Conservation (phyloP, 2,113 vertebrate genomes). For the Ramphastos sulfuratus region DNA sequence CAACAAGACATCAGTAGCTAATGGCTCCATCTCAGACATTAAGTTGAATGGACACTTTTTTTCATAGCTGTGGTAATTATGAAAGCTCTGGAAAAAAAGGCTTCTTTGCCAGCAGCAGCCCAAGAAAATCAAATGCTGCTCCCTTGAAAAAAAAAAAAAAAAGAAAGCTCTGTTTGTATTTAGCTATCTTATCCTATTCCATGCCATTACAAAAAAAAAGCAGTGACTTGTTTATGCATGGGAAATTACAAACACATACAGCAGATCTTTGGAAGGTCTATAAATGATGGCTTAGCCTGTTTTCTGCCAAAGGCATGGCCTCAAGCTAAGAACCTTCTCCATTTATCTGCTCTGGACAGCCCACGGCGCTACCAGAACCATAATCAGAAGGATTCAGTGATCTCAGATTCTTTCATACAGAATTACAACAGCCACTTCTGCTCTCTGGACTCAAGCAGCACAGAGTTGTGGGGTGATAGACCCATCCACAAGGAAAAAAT, state of each 20-base stretch:
- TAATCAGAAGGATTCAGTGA: not conserved
- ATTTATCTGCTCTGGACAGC: not conserved
- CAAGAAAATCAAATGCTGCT: conserved; percentile 32
- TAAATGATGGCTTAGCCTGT: not conserved
- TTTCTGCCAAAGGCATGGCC: not conserved
- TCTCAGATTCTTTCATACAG: not conserved
- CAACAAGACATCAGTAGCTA: conserved; percentile 73
- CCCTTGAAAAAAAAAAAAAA: not conserved
- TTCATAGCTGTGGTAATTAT: conserved; percentile 59
- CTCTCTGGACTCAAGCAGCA: not conserved
- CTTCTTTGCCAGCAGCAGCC: conserved; percentile 17
- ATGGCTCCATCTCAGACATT: conserved; percentile 58
- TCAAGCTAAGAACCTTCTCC: not conserved
- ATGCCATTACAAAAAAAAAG: not conserved
- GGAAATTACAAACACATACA: not conserved
- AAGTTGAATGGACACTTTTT: conserved; percentile 71
- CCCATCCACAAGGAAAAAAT: not conserved
- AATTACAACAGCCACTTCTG: not conserved
- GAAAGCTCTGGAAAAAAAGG: conserved; percentile 50
- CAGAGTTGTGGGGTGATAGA: not conserved
- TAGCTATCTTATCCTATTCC: conserved; percentile 11
- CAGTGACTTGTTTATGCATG: conserved; percentile 20
- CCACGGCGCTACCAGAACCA: not conserved
- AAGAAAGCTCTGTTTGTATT: not conserved
- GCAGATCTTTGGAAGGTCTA: not conserved